Evolutionary conservation across 2,113 vertebrate genomes (phyloP).

Genomic region (Loxodonta africana): DNA sequence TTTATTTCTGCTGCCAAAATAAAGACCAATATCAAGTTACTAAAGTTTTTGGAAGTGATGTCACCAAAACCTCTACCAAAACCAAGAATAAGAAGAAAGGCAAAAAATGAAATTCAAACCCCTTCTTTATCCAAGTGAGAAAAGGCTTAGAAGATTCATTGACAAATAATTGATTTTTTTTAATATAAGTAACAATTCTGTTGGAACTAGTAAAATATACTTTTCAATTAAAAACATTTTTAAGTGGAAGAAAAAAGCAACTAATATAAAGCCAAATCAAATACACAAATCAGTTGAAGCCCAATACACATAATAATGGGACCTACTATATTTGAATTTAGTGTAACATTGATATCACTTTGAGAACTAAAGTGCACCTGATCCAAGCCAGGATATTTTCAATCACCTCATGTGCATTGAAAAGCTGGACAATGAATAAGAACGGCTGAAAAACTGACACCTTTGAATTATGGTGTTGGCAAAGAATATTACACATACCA

Average conservation of each 20-base stretch:
- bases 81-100: slow-evolving; percentile 6
- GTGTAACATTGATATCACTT: too few species aligned
- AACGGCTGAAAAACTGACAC: too few species aligned
- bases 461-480: too few species aligned
- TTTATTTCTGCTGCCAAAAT: neutral
- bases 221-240: slow-evolving; percentile 47
- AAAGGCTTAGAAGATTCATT: neutral
- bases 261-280: slow-evolving; percentile 39
- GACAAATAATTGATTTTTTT: slow-evolving; percentile 19
- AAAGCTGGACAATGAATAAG: too few species aligned
- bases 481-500: too few species aligned
- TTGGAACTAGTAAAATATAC: neutral
- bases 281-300: neutral
- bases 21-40: neutral
- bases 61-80: neutral
- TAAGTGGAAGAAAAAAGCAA: slow-evolving; percentile 33
- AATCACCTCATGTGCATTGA: too few species aligned
- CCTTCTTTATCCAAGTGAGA: neutral
- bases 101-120: slow-evolving; percentile 43
- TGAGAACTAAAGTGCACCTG: too few species aligned
- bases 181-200: slow-evolving; percentile 16
- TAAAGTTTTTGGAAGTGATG: neutral
- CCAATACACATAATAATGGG: neutral
- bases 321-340: neutral
- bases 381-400: too few species aligned